Percentiles rank a stretch among this genome's conserved stretches.
Evolutionary conservation across 1,140 invertebrate species (phyloP).

Genomic region (Heliconius himera): DNA sequence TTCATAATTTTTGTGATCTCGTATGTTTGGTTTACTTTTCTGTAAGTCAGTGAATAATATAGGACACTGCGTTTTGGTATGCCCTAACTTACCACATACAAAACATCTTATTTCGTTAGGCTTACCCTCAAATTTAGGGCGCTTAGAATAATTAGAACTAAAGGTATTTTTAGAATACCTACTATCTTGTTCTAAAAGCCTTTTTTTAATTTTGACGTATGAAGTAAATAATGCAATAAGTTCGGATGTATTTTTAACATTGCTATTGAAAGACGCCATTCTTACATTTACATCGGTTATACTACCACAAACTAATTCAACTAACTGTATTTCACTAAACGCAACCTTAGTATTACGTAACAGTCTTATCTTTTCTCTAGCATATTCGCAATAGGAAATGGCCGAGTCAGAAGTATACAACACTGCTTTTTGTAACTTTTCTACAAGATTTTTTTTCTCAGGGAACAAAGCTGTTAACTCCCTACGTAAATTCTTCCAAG

Average conservation of each 20-base stretch:
- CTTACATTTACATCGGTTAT: constrained; percentile 41
- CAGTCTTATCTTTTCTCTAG: constrained; percentile 43
- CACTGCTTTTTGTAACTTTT: constrained; percentile 40
- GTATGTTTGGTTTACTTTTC: neutral
- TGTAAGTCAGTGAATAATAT: constrained; percentile 2
- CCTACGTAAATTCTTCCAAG: constrained; percentile 33
- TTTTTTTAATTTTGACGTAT: constrained; percentile 37
- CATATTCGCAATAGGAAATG: constrained; percentile 44
- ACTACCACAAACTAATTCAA: constrained; percentile 46
- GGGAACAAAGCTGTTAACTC: constrained; percentile 35
- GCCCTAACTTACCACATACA: neutral
- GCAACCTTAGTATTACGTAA: constrained; percentile 41
- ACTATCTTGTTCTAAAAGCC: constrained; percentile 17
- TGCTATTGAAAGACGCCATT: constrained; percentile 45
- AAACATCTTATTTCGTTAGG: constrained; percentile 5
- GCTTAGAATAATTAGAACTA: constrained; percentile 4
- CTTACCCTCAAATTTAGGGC: constrained; percentile 11
- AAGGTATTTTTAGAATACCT: neutral
- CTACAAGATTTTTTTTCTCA: constrained; percentile 41
- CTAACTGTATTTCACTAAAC: constrained; percentile 39
- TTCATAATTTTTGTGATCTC: neutral
- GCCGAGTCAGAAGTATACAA: constrained; percentile 36
- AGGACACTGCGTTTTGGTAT: constrained; percentile 8
- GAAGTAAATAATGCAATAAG: constrained; percentile 37
- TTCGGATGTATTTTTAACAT: constrained; percentile 36